A percentile compares a stretch with the other conserved stretches of the same genome.
phyloP scores from a whole-genome alignment of 53 echinoderm and acorn worm species.

The Holothuria scabra region DNA sequence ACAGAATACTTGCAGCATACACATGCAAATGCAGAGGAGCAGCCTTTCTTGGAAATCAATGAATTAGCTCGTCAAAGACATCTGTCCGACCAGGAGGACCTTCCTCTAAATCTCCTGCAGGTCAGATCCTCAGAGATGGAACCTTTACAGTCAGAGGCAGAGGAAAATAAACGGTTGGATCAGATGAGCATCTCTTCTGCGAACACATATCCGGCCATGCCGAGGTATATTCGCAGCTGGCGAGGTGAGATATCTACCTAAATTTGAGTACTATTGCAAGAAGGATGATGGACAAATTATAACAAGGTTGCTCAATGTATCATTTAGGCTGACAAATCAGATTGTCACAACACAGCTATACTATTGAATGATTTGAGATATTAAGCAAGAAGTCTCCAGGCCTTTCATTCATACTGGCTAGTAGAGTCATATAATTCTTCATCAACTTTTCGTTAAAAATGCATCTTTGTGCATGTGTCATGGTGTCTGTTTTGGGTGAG shows the following conservation, averaged over 20 bases:
- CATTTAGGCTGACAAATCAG: no score
- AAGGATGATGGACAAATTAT: no score
- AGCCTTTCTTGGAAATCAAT: slow-evolving; percentile 42
- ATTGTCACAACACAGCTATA: no score
- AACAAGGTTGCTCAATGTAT: no score
- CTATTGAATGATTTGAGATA: no score
- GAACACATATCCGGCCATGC: slow-evolving; percentile 31
- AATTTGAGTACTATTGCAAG: no score
- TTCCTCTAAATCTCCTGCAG: slow-evolving; percentile 27
- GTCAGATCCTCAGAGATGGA: slow-evolving; percentile 9
- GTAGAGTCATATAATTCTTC: no score
- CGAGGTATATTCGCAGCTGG: background rate
- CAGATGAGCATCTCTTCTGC: slow-evolving; percentile 39
- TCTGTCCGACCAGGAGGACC: slow-evolving; percentile 38
- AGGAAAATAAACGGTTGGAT: slow-evolving; percentile 7
- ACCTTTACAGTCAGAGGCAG: background rate
- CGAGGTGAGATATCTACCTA: slow-evolving; percentile 13
- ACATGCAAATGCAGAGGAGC: background rate
- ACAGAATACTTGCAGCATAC: slow-evolving; percentile 8
- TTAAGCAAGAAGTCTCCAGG: no score
- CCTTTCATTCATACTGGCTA: no score
- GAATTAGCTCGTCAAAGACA: slow-evolving; percentile 5
- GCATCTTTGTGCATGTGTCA: no score
- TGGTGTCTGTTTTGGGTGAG: no score
- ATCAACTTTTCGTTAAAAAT: no score